Percentiles rank a stretch among this genome's conserved stretches.
Evolutionary conservation across 1,140 invertebrate species (phyloP).

Genomic region (Drosophila virilis): DNA sequence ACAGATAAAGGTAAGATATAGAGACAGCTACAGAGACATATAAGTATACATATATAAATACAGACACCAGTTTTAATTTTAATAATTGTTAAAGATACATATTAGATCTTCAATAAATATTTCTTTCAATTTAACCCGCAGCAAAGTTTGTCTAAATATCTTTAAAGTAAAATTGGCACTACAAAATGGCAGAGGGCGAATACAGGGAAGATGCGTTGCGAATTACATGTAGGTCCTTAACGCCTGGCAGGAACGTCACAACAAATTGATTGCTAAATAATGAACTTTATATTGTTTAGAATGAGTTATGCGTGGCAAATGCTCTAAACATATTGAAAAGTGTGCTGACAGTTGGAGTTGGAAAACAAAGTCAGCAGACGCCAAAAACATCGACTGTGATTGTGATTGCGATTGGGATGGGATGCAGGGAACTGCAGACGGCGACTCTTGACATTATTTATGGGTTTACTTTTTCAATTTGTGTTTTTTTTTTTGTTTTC

Average conservation of each 20-base stretch:
- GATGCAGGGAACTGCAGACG: constrained; percentile 12
- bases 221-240: constrained; percentile 36
- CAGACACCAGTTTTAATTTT: not conserved
- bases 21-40: not conserved
- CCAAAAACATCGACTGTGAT: constrained; percentile 28
- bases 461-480: constrained; percentile 55
- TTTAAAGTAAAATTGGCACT: not conserved
- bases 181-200: not conserved
- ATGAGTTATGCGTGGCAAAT: constrained; percentile 64
- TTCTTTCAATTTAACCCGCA: not conserved
- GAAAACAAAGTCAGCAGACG: constrained; percentile 51
- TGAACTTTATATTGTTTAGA: constrained; percentile 75
- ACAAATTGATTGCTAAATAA: constrained; percentile 78
- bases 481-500: too few species aligned
- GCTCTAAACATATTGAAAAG: constrained; percentile 41
- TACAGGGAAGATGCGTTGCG: constrained; percentile 44
- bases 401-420: constrained; percentile 38
- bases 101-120: not conserved
- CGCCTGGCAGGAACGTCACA: constrained; percentile 60
- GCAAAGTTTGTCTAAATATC: not conserved
- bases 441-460: constrained; percentile 62
- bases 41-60: not conserved
- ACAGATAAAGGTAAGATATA: not conserved
- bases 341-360: constrained; percentile 45
- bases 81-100: not conserved